A percentile compares a stretch with the other conserved stretches of the same genome.
Evolutionary conservation across 2,888 invertebrate species (phyloP).

Genomic region (Philereme vetulata): DNA sequence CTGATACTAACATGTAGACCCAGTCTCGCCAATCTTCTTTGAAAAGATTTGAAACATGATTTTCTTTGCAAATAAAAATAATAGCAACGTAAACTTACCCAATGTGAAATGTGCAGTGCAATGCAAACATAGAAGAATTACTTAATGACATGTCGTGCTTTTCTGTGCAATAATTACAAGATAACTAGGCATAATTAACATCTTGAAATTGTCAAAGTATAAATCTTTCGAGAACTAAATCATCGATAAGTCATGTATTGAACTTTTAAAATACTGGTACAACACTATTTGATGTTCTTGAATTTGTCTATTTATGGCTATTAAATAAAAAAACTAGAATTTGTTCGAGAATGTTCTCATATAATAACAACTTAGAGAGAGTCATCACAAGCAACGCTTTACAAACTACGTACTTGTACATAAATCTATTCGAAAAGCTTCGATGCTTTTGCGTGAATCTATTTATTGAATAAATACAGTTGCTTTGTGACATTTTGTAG

Average conservation of each 20-base stretch:
- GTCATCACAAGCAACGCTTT: slow-evolving; percentile 60
- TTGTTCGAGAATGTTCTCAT: slow-evolving; percentile 71
- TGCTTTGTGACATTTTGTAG: slow-evolving; percentile 34
- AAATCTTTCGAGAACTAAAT: slow-evolving; percentile 38
- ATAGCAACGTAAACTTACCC: slow-evolving; percentile 64
- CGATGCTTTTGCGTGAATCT: slow-evolving; percentile 27
- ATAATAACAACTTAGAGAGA: slow-evolving; percentile 77
- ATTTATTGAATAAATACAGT: slow-evolving; percentile 40
- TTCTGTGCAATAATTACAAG: slow-evolving; percentile 28
- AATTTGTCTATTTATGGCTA: slow-evolving; percentile 13
- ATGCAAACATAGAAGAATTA: slow-evolving; percentile 39
- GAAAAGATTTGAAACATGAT: slow-evolving; percentile 37
- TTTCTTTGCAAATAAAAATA: slow-evolving; percentile 40
- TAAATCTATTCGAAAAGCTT: slow-evolving; percentile 34
- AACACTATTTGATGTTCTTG: not conserved
- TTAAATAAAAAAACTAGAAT: slow-evolving; percentile 42
- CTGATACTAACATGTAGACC: no score
- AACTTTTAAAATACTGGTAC: not conserved
- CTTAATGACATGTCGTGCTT: slow-evolving; percentile 37
- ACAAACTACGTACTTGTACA: slow-evolving; percentile 36
- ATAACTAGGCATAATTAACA: slow-evolving; percentile 11
- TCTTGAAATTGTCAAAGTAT: slow-evolving; percentile 4
- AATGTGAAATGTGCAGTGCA: slow-evolving; percentile 48
- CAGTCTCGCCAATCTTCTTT: slow-evolving; percentile 7
- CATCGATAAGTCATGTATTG: slow-evolving; percentile 1